Conservation (phyloP, 2,888 invertebrate genomes). For the Athrips mouffetella region DNA sequence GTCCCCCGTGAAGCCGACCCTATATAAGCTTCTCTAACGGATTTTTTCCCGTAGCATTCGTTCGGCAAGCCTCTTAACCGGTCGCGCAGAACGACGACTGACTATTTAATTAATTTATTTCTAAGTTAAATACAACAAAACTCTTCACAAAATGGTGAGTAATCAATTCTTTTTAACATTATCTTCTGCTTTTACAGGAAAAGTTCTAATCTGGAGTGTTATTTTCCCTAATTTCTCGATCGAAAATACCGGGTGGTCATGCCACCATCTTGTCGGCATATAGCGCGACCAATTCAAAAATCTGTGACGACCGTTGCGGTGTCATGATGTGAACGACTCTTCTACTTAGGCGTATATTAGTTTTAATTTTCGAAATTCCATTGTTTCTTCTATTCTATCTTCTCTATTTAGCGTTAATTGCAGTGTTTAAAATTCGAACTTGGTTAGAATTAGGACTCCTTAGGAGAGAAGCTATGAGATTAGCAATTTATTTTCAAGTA, state of each 20-base stretch:
- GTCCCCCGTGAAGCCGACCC: conserved; percentile 58
- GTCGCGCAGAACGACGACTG: conserved; percentile 79
- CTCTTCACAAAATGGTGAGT: conserved; percentile 75
- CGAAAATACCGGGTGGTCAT: conserved; percentile 46
- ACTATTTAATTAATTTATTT: conserved; percentile 66
- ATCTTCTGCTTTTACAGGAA: conserved; percentile 14
- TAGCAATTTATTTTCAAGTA: conserved; percentile 32
- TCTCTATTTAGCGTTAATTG: not conserved
- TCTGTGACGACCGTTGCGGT: conserved; percentile 26
- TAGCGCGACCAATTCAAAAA: conserved; percentile 30
- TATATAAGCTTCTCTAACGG: conserved; percentile 79
- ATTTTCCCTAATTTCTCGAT: conserved; percentile 22
- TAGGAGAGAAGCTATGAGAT: no score
- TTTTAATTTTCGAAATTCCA: conserved; percentile 20
- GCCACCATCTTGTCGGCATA: conserved; percentile 68
- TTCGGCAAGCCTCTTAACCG: conserved; percentile 84
- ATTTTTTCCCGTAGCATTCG: conserved; percentile 75
- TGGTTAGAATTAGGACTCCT: no score
- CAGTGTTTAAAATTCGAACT: no score
- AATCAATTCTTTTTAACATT: conserved; percentile 25
- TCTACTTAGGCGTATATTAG: conserved; percentile 14
- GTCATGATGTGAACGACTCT: conserved; percentile 20
- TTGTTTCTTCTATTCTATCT: conserved; percentile 22
- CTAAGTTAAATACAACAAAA: conserved; percentile 68
- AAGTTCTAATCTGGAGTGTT: conserved; percentile 7